Evolutionary conservation across 2,797 vertebrate genomes (phyloP).

Genomic region (Spinus olivaceus): DNA sequence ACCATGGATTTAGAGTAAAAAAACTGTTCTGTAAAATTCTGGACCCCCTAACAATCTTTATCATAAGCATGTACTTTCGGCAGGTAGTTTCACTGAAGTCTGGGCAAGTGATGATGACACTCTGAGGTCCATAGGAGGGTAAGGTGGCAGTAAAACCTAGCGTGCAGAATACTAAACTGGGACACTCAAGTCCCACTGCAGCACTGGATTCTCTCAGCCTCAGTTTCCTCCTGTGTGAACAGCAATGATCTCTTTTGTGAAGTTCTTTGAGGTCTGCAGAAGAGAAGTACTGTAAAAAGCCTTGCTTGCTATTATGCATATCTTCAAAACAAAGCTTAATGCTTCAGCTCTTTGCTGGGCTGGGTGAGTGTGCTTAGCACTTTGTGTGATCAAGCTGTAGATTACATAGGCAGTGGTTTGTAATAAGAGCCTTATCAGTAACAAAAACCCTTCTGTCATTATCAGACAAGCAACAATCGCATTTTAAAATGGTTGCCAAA

Average conservation of each 20-base stretch:
- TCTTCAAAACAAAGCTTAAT: conserved; percentile 47
- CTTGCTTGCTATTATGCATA: neutral
- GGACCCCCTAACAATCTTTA: neutral
- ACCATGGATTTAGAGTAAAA: neutral
- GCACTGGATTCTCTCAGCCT: neutral
- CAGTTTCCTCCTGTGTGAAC: neutral
- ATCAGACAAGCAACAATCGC: conserved; percentile 44
- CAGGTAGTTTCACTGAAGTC: neutral
- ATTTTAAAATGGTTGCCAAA: conserved; percentile 66
- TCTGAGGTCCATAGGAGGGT: neutral
- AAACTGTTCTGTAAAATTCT: neutral
- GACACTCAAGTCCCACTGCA: neutral
- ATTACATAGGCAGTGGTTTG: conserved; percentile 53
- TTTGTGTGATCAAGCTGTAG: conserved; percentile 34
- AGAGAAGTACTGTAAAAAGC: neutral
- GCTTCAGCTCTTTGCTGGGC: neutral
- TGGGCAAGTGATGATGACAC: neutral
- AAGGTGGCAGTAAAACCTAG: neutral
- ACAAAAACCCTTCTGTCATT: conserved; percentile 50
- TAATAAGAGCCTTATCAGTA: conserved; percentile 52
- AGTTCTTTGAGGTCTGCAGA: neutral
- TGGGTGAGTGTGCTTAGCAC: conserved; percentile 17
- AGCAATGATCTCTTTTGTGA: neutral
- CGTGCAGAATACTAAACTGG: neutral
- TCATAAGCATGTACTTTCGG: neutral